Base-by-base conservation (phyloP, 2,113 vertebrate genomes). In the Phaethornis superciliosus region DNA sequence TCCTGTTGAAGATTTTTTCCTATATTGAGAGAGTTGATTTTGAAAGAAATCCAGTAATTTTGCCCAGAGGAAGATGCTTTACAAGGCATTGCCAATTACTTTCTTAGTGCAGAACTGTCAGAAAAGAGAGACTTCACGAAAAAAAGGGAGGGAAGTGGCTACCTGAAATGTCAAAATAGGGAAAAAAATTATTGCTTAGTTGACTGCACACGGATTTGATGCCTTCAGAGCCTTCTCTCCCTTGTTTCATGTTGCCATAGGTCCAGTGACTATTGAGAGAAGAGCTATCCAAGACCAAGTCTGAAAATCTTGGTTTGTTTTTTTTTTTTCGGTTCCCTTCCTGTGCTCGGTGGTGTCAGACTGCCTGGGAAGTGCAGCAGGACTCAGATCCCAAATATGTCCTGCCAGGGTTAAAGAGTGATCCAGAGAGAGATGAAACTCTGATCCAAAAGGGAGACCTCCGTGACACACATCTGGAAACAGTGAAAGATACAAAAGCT, bases 361-460 rank as follows among this genome's bases (percentile, higher is more conserved):
- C 69, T 68, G 67, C 33, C 67, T 77, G 90, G 63, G 88, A 91
- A 70, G 85, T 19, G 55, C 71, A 83, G 47, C 51, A 95, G 76
- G 71, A 72, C 85, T 69, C 63, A 46, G 54, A 59, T 88, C 79
- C 75, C 71, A 83, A 46, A 14, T 63, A 30, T 30, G 11, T 88
- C 82, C 71, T 91, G 71, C 93, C 56, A 88, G 78, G 33, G 64
- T 52, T 64, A 32, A 47, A 83, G 60, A 64, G 19, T 20, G 64
- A 93, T 91, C 76, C 85, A 91, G 76, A 75, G 47, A 81, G 60
- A 78, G 72, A 76, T 68, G 71, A 74, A 58, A 56, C 47, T 83
- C 79, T 23, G 60, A 78, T 83, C 64, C 56, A 85, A 68, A 71
- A 59, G 76, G 89, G 79, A 89, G 71, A 74, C 47, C 62, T 89